These are phyloP conservation scores for Hippocampus comes DNA, from an alignment of 2,113 vertebrate species.

Conservation along the genomic window DNA sequence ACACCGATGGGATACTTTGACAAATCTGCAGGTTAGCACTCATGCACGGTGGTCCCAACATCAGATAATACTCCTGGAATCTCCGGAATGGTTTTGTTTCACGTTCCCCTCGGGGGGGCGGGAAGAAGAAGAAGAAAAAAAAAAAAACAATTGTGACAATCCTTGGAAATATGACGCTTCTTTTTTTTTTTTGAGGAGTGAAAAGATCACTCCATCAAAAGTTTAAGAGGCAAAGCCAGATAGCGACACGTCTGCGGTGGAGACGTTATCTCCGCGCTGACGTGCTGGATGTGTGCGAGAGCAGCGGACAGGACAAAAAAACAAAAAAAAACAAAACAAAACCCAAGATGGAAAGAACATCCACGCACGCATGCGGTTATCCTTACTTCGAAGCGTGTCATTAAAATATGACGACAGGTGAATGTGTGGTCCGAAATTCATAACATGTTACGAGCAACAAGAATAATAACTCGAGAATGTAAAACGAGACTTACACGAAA, in stretches of 20 bases:
- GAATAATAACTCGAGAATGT: too few relatives aligned
- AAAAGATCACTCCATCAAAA: slow-evolving; percentile 59
- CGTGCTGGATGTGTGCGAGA: slow-evolving; percentile 43
- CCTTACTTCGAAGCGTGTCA: neutral
- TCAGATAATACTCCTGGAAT: slow-evolving; percentile 70
- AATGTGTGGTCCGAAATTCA: neutral
- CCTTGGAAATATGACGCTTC: slow-evolving; percentile 67
- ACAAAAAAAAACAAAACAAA: slow-evolving; percentile 13
- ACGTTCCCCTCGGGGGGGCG: slow-evolving; percentile 50
- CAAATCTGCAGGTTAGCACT: slow-evolving; percentile 19
- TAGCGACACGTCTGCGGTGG: slow-evolving; percentile 45
- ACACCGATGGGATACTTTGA: slow-evolving; percentile 31
- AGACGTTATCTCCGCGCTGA: slow-evolving; percentile 51
- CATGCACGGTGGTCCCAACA: slow-evolving; percentile 62
- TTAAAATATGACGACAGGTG: neutral
- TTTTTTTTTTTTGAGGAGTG: slow-evolving; percentile 60
- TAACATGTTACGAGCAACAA: neutral
- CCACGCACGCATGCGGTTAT: neutral
- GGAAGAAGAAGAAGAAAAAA: neutral
- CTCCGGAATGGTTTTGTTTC: slow-evolving; percentile 72
- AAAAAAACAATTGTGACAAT: slow-evolving; percentile 66
- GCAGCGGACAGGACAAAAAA: slow-evolving; percentile 7
- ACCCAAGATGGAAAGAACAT: slow-evolving; percentile 13
- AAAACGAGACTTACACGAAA: too few relatives aligned
- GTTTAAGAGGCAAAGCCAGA: slow-evolving; percentile 58